phyloP scores from a whole-genome alignment of 2,888 invertebrate species.

The Philereme transversata region DNA sequence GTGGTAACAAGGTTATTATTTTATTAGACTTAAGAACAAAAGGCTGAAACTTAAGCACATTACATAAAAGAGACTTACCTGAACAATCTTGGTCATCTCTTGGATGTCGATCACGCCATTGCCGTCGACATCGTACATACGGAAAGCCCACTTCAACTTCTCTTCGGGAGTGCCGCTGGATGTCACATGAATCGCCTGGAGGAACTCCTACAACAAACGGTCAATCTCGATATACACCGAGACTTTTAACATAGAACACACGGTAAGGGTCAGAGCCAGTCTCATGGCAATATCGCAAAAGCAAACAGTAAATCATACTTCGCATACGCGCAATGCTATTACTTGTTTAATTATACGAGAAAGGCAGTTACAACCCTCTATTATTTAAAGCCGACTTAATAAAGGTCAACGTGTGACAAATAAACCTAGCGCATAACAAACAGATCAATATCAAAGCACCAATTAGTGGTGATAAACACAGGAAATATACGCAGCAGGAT shows the following conservation, averaged over 20 bases:
- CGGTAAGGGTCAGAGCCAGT: conserved; percentile 16
- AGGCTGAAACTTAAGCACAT: background rate
- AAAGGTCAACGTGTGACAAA: conserved; percentile 14
- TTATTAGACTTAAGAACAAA: too few relatives aligned
- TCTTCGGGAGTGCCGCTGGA: conserved; percentile 98
- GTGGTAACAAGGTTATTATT: too few relatives aligned
- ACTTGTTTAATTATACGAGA: conserved; percentile 14
- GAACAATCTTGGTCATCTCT: conserved; percentile 99
- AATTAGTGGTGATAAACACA: conserved; percentile 11
- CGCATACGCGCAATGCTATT: conserved; percentile 22
- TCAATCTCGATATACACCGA: conserved; percentile 45
- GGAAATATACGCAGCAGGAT: background rate
- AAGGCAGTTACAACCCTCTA: conserved; percentile 12
- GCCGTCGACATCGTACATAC: conserved; percentile 99
- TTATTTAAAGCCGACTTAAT: background rate
- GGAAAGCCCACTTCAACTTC: conserved; percentile 99
- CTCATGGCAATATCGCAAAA: conserved; percentile 13
- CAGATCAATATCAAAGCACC: conserved; percentile 4
- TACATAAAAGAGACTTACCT: conserved; percentile 85
- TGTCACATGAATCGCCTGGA: conserved; percentile 98
- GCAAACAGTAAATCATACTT: conserved; percentile 10
- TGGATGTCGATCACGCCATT: conserved; percentile 99
- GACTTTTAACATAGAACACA: conserved; percentile 21
- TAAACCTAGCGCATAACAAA: conserved; percentile 7
- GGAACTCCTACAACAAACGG: conserved; percentile 92